Evolutionary conservation across 2,888 invertebrate genomes (phyloP).

Genomic region (Mycalesis mineus): DNA sequence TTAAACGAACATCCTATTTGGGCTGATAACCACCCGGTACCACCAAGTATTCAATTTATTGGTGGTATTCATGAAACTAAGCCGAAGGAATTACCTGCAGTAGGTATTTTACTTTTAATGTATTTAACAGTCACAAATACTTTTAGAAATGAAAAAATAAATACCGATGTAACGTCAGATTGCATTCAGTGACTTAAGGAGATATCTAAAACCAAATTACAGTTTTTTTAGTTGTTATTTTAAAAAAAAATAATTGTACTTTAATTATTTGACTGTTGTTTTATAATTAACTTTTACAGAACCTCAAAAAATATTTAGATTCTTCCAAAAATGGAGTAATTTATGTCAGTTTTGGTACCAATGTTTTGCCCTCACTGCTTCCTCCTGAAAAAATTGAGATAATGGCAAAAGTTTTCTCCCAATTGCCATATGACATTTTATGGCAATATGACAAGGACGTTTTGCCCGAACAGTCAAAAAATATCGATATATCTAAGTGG

Average conservation of each 20-base stretch:
- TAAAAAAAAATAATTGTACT: no score
- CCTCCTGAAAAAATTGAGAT: slow-evolving; percentile 32
- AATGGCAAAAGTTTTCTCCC: slow-evolving; percentile 36
- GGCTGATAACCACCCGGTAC: slow-evolving; percentile 41
- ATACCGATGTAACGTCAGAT: background rate
- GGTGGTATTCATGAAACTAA: slow-evolving; percentile 44
- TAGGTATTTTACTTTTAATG: slow-evolving; percentile 21
- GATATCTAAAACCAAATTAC: no score
- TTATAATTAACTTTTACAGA: slow-evolving; percentile 35
- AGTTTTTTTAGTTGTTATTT: no score
- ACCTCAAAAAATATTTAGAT: slow-evolving; percentile 44
- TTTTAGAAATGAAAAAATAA: no score
- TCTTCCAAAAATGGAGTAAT: slow-evolving; percentile 48
- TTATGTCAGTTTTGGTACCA: slow-evolving; percentile 55
- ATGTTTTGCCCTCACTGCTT: slow-evolving; percentile 31
- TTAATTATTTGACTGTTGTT: background rate
- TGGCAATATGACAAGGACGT: slow-evolving; percentile 52
- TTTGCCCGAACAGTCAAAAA: slow-evolving; percentile 39
- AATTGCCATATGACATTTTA: slow-evolving; percentile 47
- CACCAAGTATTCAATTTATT: slow-evolving; percentile 42
- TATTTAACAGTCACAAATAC: no score
- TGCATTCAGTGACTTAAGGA: no score
- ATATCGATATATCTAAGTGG: slow-evolving; percentile 50
- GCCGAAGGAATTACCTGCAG: slow-evolving; percentile 36
- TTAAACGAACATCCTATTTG: slow-evolving; percentile 44